Base-by-base conservation (phyloP, 1,140 invertebrate species). In the Caenorhabditis latens region DNA sequence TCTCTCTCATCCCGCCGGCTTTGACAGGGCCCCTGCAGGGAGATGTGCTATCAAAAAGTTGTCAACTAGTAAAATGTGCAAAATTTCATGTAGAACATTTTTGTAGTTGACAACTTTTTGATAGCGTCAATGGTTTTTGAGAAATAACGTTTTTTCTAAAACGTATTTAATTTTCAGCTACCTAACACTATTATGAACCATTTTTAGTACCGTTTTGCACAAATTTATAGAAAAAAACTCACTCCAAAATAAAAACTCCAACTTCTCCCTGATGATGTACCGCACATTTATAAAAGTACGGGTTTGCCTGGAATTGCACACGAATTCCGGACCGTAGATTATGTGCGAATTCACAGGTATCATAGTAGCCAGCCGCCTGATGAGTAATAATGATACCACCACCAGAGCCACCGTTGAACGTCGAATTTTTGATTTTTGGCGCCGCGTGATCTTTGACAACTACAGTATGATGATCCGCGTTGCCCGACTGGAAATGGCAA, bases 391-490 rank as follows among this genome's bases (percentile, higher is more conserved):
- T 79, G 21, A 79, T 79, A 5, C 71, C 71, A 42, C 71, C 71
- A 13, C 71, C 71, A 42, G 40, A 79, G 13, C 71, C 71, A 5
- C 71, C 71, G n/a, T 53, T 32, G 14, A 40, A 50, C 0, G 46
- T 50, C 0, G 19, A 79, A 19, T 79, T 48, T 50, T 14, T 50
- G 11, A 79, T 79, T 46, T 71, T 79, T 0, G 71, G 71, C 8
- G 71, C 19, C 4, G 71, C 43, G 4, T 79, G 46, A 79, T 79
- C 71, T n/a, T 79, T 79, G 7, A 79, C 71, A 79, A 79, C 71
- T 50, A 79, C 71, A 79, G 71, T 79, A 79, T 79, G 71, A 79
- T 46, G 50, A 24, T 79, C 71, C 13, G 71, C 40, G 53, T 79
- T 79, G 5, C 71, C 71, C 0, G 71, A 79, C n/a, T 79, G 71